These are phyloP conservation scores for Drosophila anomelani DNA, from an alignment of 2,888 invertebrate species.

Conservation along the genomic window DNA sequence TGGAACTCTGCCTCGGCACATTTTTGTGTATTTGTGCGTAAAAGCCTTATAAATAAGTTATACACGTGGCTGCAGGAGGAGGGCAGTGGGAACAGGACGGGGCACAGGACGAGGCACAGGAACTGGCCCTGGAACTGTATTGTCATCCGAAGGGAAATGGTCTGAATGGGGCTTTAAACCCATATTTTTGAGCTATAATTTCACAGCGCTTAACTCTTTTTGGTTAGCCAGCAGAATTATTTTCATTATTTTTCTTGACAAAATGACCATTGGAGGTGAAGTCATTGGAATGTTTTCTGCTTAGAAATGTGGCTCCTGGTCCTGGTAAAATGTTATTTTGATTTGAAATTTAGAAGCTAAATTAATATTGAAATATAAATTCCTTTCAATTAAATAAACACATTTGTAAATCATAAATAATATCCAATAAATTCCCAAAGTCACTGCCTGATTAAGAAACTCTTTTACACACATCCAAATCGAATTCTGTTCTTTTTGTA, in stretches of 20 bases:
- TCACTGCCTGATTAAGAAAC: background rate
- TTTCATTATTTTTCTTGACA: constrained; percentile 5
- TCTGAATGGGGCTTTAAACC: constrained; percentile 39
- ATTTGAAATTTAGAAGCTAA: background rate
- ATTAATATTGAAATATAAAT: too few species aligned
- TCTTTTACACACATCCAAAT: background rate
- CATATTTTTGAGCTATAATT: constrained; percentile 41
- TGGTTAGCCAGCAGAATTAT: constrained; percentile 4
- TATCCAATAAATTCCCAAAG: background rate
- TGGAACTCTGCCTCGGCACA: constrained; percentile 25
- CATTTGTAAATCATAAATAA: background rate
- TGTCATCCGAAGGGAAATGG: constrained; percentile 33
- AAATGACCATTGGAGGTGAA: background rate
- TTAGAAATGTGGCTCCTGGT: background rate
- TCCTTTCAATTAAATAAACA: background rate
- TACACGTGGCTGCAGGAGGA: constrained; percentile 55
- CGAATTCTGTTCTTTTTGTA: background rate
- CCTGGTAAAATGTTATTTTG: background rate
- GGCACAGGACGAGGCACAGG: constrained; percentile 11
- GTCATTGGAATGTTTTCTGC: background rate
- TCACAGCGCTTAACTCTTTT: constrained; percentile 40
- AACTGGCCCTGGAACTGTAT: constrained; percentile 39
- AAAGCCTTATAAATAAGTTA: constrained; percentile 80
- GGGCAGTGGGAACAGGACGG: constrained; percentile 47
- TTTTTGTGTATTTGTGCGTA: constrained; percentile 73